Evolutionary conservation across 1,140 invertebrate species (phyloP), one percentile per base, ranked within the genome.

Genomic region (Pollicipes pollicipes): DNA sequence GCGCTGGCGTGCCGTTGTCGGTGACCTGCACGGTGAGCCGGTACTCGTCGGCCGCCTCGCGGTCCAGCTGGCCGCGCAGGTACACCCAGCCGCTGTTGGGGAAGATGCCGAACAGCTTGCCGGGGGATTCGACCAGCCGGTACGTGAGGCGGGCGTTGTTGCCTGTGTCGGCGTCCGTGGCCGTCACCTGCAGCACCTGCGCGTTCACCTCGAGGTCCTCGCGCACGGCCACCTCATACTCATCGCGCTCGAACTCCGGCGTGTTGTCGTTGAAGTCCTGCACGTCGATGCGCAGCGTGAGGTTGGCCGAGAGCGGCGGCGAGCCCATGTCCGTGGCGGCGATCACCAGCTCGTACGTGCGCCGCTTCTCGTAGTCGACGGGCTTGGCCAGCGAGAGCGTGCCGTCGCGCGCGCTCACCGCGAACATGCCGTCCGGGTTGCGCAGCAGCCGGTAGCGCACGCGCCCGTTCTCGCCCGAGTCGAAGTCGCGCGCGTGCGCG

Each of bases 241-340:
- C 86, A 26, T 86, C 85, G 76, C 88, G 85, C 78, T 93, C 45
- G 77, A 95, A 95, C n/a, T 89, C 84, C 29, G 93, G 93, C 70
- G 88, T 83, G 81, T 95, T 95, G 82, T 95, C 93, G 81, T 95
- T 95, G 70, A 94, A 88, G 79, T 95, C 93, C 79, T 95, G 92
- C 6, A 97, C 93, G 77, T 94, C 90, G 2, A 97, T 85, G 32
- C 87, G 84, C 35, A 97, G 82, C 30, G 89, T 94, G 66, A 95
- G 81, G 78, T 91, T 95, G 27, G 90, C 85, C 4, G 86, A 87
- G 32, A 90, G 83, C 0, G 85, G 80, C 26, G 89, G 89, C 17
- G 82, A 81, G 16, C 89, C 91, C 10, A 84, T 85, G 82, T 98
- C 95, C 69, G 84, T 83, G 1, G 92, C 94, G 37, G 86, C 85